Percentiles rank a stretch among this genome's conserved stretches.
Evolutionary conservation across 35 echinoderm and acorn worm genomes (phyloP).

Genomic region (Holothuria glaberrima): DNA sequence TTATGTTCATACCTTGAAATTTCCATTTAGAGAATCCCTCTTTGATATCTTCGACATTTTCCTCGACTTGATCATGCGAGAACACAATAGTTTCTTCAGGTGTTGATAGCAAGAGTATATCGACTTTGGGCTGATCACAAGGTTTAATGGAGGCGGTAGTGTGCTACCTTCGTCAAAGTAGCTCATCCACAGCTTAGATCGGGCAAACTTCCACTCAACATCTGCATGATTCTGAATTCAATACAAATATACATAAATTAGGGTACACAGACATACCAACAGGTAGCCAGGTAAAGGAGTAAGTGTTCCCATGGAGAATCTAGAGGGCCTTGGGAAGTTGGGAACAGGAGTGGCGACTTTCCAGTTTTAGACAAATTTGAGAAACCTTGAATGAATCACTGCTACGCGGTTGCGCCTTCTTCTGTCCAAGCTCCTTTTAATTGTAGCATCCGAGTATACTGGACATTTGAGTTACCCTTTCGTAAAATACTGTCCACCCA

Average conservation of each 20-base stretch:
- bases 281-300: no score
- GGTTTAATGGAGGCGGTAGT: conserved; percentile 89
- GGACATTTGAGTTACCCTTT: no score
- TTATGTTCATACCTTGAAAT: conserved; percentile 60
- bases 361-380: neutral
- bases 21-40: conserved; percentile 65
- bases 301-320: no score
- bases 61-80: neutral
- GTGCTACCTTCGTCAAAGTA: conserved; percentile 97
- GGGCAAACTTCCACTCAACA: conserved; percentile 96
- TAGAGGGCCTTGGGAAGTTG: no score
- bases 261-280: neutral
- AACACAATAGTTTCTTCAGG: conserved; percentile 55
- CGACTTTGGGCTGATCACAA: conserved; percentile 95
- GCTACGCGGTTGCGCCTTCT: no score
- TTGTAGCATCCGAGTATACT: no score
- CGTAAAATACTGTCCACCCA: no score
- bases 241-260: neutral
- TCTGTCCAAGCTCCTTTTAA: no score
- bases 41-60: conserved; percentile 65
- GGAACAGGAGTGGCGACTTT: no score
- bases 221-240: conserved; percentile 85
- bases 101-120: conserved; percentile 69
- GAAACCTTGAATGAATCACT: no score
- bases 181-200: conserved; percentile 96